These are phyloP conservation scores for Torymus auratus DNA, from an alignment of 2,888 invertebrate genomes.

Conservation along the genomic window DNA sequence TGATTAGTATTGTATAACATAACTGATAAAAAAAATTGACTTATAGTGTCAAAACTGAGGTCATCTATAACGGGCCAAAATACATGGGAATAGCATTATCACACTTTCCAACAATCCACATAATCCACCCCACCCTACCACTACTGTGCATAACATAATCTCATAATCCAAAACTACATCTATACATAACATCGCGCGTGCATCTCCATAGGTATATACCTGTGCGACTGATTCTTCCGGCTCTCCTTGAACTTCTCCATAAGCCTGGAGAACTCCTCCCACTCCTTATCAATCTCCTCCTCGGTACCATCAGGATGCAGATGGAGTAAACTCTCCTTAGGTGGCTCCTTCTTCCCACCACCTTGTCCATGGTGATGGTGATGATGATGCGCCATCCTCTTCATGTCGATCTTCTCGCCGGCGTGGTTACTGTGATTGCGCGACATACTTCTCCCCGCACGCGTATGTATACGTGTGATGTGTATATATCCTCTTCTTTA, in stretches of 20 bases:
- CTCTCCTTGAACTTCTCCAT: conserved; percentile 77
- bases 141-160: no score
- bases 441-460: conserved; percentile 26
- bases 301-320: conserved; percentile 77
- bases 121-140: no score
- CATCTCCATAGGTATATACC: conserved; percentile 62
- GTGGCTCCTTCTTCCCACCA: conserved; percentile 70
- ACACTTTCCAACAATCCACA: no score
- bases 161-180: no score
- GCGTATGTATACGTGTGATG: no score
- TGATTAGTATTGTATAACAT: no score
- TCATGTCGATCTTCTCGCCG: conserved; percentile 50
- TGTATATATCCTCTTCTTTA: background rate
- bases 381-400: conserved; percentile 52
- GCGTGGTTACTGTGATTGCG: conserved; percentile 20
- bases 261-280: conserved; percentile 80
- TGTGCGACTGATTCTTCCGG: conserved; percentile 71
- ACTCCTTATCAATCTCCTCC: conserved; percentile 79
- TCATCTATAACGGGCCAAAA: no score
- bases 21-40: no score
- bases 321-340: conserved; percentile 69
- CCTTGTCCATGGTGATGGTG: conserved; percentile 10
- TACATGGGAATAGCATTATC: no score
- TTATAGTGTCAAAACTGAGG: no score
- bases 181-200: no score